Evolutionary conservation across 2,113 vertebrate species (phyloP).

Genomic region (Gambusia affinis): DNA sequence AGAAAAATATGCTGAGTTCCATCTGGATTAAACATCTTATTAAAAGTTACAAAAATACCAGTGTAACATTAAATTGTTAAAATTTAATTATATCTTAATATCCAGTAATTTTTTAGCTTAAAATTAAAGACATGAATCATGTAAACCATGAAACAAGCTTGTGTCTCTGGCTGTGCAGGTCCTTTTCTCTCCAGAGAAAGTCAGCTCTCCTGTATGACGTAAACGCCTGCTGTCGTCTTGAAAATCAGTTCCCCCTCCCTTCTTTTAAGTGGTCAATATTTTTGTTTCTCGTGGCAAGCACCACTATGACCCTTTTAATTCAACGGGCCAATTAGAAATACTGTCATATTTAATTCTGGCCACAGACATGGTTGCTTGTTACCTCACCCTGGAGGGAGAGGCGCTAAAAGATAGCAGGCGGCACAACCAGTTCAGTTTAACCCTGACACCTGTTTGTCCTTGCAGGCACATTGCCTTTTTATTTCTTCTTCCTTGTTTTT

Average conservation of each 20-base stretch:
- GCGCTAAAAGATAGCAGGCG: slow-evolving; percentile 24
- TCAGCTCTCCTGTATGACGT: slow-evolving; percentile 79
- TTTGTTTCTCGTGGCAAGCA: slow-evolving; percentile 85
- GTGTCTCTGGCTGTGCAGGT: slow-evolving; percentile 47
- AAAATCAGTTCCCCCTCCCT: slow-evolving; percentile 92
- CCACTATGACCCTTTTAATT: slow-evolving; percentile 86
- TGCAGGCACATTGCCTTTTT: slow-evolving; percentile 2
- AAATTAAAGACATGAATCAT: slow-evolving; percentile 3
- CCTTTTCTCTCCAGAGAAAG: slow-evolving; percentile 62
- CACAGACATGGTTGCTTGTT: slow-evolving; percentile 86
- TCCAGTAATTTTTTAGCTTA: slow-evolving; percentile 10
- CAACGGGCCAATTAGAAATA: slow-evolving; percentile 95
- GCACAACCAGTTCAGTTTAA: slow-evolving; percentile 77
- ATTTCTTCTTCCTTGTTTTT: slow-evolving; percentile 53
- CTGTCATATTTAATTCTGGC: slow-evolving; percentile 91
- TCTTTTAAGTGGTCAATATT: slow-evolving; percentile 97
- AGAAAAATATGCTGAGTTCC: too few relatives aligned
- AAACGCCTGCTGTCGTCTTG: slow-evolving; percentile 81
- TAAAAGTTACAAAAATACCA: background rate
- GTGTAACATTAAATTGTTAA: background rate
- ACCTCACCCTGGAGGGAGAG: slow-evolving; percentile 87
- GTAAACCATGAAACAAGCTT: slow-evolving; percentile 7
- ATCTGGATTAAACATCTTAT: too few relatives aligned
- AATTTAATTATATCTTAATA: background rate
- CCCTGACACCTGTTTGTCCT: slow-evolving; percentile 45